Evolutionary conservation across 2,797 vertebrate species (phyloP), one percentile per base, ranked within the genome.

Genomic region (Tenualosa thibaudeaui): DNA sequence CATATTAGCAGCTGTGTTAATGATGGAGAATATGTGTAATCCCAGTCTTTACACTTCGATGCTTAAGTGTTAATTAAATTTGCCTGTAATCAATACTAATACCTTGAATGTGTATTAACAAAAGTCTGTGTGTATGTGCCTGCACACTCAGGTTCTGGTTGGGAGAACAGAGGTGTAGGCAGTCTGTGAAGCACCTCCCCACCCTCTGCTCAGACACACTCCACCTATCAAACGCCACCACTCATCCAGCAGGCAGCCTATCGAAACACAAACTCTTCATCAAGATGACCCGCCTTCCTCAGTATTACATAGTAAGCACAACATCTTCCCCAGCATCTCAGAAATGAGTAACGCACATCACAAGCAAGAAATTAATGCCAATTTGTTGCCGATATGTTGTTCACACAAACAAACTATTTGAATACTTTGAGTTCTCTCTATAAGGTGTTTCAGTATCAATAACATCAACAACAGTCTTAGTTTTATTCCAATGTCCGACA

Each of bases 101-200:
- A 71, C 26, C 10, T 37, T 58, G 22, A 22, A n/a, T 58, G 17
- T 62, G 12, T 50, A 56, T 56, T 3, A 22, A 56, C 54, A 56
- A 51, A 3, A 19, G 31, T 81, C 0, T 26, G 50, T n/a, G 50
- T 22, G 31, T 82, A 8, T 19, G 19, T 26, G 71, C 26, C 65
- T 90, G 92, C 92, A 58, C 90, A 86, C 94, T 88, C 91, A 99
- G 98, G 95, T 99, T 99, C 95, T 99, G 98, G 98, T 95, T 99
- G 92, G 98, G 98, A 88, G 97, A 99, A 89, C 98, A 99, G 87
- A 97, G 97, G 85, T 97, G 97, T 94, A 96, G 96, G 84, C 98
- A 99, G 91, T 99, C 98, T 26, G 97, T 99, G 93, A 99, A 99
- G 90, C 98, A 99, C 93, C 96, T 99, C 88, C 98, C 98, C 89